Base-by-base conservation (phyloP, 64 coral and sea anemone species). In the Actinia tenebrosa region DNA sequence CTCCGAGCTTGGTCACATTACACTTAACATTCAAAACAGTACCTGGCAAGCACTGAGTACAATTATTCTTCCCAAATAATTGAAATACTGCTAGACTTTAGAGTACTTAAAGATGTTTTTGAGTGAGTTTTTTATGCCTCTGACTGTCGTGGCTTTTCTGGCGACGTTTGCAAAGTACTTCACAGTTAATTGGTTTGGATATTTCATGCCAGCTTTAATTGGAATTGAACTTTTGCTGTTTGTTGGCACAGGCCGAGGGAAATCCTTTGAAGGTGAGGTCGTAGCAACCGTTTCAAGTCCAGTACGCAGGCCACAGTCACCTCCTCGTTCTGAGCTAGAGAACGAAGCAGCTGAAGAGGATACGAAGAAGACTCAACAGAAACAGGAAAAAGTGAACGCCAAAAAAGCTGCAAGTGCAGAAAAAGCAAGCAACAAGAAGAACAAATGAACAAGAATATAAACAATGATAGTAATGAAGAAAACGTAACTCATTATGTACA, bases 111-210 rank as follows among this genome's bases (percentile, higher is more conserved):
- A 20, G 83, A 85, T 85, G 83, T 64, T 85, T 61, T n/a, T 85
- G 13, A 85, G 83, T 10, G 54, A 58, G 30, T 85, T 85, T 60
- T 61, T 85, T 18, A 61, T 61, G 54, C 83, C 83, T 42, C 25
- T 85, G 16, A 85, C 83, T 44, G 60, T 64, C 4, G 83, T 85
- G 2, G 83, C 83, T 4, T 64, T 85, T 44, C 17, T 85, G 30
- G 83, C 15, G 60, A 85, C 83, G 56, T 85, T 85, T 85, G 83
- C 44, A 14, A 85, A 85, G 83, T 85, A 85, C 56, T 61, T 85
- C 27, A 26, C 54, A 7, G 53, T 26, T 43, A 85, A 64, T 45
- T 85, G 83, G 83, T 85, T 85, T 85, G 44, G 53, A 2, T 27
- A 27, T 16, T 85, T 85, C 22, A 85, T 85, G 53, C 54, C 60